Conservation (phyloP, 2,888 invertebrate genomes). For the Chrysolina americana region DNA sequence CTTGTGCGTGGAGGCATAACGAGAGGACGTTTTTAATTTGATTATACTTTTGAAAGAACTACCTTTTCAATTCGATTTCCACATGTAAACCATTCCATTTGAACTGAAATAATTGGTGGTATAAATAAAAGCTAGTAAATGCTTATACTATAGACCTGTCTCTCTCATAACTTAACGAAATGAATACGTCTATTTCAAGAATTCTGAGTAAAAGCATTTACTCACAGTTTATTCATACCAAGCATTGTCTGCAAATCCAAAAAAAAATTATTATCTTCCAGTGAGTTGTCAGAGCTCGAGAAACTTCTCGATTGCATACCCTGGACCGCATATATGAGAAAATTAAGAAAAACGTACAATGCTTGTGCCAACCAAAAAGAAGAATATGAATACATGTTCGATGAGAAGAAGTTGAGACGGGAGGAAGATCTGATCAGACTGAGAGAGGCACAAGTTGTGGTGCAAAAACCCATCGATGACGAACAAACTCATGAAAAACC, state of each 20-base stretch:
- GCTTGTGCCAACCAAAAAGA: conserved; percentile 33
- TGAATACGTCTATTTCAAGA: no score
- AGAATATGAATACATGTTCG: conserved; percentile 36
- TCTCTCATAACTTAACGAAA: no score
- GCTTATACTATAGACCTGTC: no score
- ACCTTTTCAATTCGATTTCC: no score
- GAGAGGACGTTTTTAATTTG: no score
- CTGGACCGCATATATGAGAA: conserved; percentile 61
- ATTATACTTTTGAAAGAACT: no score
- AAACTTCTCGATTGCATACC: conserved; percentile 59
- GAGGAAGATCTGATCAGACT: conserved; percentile 52
- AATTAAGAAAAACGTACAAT: conserved; percentile 54
- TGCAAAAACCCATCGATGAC: background rate
- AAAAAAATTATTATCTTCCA: conserved; percentile 43
- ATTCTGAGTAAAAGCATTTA: no score
- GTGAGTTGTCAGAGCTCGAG: conserved; percentile 62
- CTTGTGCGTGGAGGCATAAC: no score
- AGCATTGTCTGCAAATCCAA: background rate
- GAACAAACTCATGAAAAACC: conserved; percentile 37
- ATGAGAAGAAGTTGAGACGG: conserved; percentile 43
- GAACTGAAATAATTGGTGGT: no score
- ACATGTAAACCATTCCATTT: no score
- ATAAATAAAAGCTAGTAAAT: no score
- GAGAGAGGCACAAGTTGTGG: conserved; percentile 38
- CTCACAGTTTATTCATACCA: no score